phyloP scores from a whole-genome alignment of 1,140 invertebrate species.

The Brachionus sp. region DNA sequence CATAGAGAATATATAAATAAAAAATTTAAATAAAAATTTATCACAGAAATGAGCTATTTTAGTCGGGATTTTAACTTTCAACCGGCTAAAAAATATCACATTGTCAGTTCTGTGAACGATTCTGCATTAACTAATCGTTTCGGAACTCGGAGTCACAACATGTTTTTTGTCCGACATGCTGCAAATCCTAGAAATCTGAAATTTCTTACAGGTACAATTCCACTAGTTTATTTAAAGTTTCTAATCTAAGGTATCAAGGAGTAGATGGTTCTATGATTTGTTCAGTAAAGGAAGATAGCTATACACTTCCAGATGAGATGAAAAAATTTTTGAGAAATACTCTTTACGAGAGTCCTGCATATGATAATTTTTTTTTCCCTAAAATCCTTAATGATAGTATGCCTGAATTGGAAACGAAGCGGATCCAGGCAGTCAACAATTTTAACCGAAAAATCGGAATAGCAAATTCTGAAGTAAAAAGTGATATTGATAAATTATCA shows the following conservation, averaged over 20 bases:
- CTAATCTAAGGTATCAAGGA: neutral
- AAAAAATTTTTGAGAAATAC: constrained; percentile 15
- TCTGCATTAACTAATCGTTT: constrained; percentile 6
- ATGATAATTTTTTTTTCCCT: constrained; percentile 2
- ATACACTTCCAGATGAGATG: constrained; percentile 6
- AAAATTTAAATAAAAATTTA: neutral
- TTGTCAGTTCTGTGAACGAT: neutral
- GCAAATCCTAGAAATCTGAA: constrained; percentile 15
- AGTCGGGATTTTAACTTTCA: constrained; percentile 3
- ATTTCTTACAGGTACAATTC: constrained; percentile 22
- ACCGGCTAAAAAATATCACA: neutral
- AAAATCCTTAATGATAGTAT: neutral
- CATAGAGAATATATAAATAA: neutral
- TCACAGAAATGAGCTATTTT: neutral
- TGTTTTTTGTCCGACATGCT: constrained; percentile 40
- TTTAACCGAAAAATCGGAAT: neutral
- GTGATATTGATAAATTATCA: neutral
- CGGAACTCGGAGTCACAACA: constrained; percentile 8
- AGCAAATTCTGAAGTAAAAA: constrained; percentile 6
- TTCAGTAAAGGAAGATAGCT: constrained; percentile 32
- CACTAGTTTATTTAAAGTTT: neutral
- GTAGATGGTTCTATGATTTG: constrained; percentile 37
- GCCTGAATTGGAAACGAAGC: neutral
- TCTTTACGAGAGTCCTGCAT: neutral
- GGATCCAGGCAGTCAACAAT: neutral